phyloP scores from a whole-genome alignment of 2,113 vertebrate genomes.

The Gallinago media region DNA sequence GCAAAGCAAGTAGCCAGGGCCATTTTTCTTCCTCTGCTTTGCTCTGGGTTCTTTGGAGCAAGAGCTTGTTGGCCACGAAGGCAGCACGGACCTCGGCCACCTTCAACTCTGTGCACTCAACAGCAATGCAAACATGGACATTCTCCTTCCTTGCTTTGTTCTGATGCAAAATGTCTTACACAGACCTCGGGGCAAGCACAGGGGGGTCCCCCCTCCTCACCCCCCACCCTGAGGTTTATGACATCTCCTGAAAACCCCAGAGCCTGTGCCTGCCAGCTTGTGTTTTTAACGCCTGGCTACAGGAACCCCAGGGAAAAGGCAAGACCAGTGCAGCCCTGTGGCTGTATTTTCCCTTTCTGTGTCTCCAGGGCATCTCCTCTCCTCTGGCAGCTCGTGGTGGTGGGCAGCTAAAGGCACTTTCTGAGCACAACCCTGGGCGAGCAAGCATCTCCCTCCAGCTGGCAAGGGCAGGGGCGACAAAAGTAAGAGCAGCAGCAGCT shows the following conservation, averaged over 20 bases:
- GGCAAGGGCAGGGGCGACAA: neutral
- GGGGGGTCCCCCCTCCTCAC: no score
- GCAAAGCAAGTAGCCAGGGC: neutral
- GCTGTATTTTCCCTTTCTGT: neutral
- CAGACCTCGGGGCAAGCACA: conserved; percentile 73
- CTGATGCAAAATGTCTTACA: conserved; percentile 68
- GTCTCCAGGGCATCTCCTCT: neutral
- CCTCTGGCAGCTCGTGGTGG: neutral
- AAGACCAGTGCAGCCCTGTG: neutral
- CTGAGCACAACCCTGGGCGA: neutral
- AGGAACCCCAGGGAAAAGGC: neutral
- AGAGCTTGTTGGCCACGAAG: neutral
- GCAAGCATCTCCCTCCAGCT: neutral
- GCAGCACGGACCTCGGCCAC: fast-evolving
- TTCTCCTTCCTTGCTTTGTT: neutral
- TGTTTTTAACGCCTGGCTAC: neutral
- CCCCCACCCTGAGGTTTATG: neutral
- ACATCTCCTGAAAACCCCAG: conserved; percentile 75
- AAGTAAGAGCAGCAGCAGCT: neutral
- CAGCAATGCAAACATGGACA: neutral
- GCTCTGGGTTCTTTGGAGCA: neutral
- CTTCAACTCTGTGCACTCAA: neutral
- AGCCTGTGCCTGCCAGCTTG: conserved; percentile 71
- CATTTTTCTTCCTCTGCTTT: neutral
- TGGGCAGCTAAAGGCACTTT: neutral